A percentile compares a stretch with the other conserved stretches of the same genome.
These are phyloP conservation scores for Callinectes sapidus DNA, from an alignment of 2,888 invertebrate species.

Conservation along the genomic window DNA sequence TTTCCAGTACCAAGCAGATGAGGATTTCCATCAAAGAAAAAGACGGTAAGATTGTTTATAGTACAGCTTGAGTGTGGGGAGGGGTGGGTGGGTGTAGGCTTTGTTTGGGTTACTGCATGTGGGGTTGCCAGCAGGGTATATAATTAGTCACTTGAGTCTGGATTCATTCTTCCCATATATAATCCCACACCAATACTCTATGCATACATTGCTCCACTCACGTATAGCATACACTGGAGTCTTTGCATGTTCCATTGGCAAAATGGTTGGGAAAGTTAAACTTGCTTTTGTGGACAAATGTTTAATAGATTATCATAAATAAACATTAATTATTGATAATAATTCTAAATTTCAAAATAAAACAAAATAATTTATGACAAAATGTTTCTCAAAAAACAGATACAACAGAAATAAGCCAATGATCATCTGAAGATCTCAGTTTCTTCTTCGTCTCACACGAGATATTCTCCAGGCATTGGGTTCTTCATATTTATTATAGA, in stretches of 20 bases:
- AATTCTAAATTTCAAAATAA: not conserved
- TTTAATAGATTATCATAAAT: not conserved
- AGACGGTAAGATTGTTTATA: no score
- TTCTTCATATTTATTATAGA: constrained; percentile 99
- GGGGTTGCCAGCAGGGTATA: no score
- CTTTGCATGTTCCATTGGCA: not conserved
- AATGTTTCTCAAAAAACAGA: not conserved
- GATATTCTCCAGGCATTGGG: constrained; percentile 99
- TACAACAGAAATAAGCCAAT: not conserved
- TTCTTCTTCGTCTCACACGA: constrained; percentile 88
- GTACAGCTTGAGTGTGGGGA: no score
- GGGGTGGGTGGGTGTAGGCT: no score
- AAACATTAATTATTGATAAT: not conserved
- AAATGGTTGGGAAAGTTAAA: not conserved
- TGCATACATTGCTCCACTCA: no score
- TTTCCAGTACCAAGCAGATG: no score
- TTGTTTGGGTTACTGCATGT: no score
- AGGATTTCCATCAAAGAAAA: no score
- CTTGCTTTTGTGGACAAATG: not conserved
- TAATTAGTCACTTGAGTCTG: no score
- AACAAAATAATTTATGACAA: not conserved
- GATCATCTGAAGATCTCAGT: constrained; percentile 79
- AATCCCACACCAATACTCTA: no score
- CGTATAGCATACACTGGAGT: no score
- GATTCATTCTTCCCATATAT: no score